Conservation (phyloP, 2,797 vertebrate genomes). For the Varecia variegata region DNA sequence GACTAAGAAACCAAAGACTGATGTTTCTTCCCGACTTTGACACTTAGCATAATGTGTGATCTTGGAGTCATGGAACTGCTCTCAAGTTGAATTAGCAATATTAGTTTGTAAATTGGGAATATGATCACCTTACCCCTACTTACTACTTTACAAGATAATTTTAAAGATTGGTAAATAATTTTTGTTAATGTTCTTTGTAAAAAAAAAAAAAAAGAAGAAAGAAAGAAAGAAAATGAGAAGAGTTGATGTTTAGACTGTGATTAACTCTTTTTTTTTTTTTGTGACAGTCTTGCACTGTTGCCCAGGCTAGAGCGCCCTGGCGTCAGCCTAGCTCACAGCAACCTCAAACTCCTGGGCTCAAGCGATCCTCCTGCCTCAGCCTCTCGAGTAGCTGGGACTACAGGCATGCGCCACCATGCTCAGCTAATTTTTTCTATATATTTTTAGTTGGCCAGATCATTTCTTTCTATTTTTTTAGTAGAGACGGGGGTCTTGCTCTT, state of each 20-base stretch:
- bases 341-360: too few relatives aligned
- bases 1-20: not conserved
- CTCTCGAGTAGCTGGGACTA: too few relatives aligned
- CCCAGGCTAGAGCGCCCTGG: too few relatives aligned
- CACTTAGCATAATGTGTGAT: not conserved
- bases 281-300: too few relatives aligned
- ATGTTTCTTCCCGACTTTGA: not conserved
- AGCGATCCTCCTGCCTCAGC: too few relatives aligned
- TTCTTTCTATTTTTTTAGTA: too few relatives aligned
- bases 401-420: too few relatives aligned
- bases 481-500: too few relatives aligned
- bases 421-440: too few relatives aligned
- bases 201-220: too few relatives aligned
- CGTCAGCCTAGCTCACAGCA: too few relatives aligned
- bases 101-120: not conserved
- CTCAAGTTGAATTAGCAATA: not conserved
- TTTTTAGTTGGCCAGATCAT: too few relatives aligned
- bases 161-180: not conserved
- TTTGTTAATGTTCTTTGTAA: not conserved
- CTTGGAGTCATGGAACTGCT: not conserved
- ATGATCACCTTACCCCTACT: not conserved
- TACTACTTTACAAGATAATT: not conserved
- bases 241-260: not conserved
- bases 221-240: not conserved
- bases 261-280: not conserved